phyloP scores from a whole-genome alignment of 2,888 invertebrate genomes.

The Perizoma flavofasciatum region DNA sequence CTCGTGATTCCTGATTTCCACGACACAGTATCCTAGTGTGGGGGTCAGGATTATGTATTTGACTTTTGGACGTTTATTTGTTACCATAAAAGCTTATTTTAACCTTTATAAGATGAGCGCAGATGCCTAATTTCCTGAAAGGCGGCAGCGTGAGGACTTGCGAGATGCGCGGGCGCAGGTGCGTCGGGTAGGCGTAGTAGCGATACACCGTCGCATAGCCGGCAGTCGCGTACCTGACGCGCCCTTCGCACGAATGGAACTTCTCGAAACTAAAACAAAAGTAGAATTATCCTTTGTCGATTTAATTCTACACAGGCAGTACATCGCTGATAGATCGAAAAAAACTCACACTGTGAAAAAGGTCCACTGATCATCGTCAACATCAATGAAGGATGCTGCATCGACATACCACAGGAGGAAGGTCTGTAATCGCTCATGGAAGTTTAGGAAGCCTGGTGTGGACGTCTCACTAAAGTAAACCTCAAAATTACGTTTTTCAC shows the following conservation, averaged over 20 bases:
- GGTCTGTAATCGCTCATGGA: constrained; percentile 93
- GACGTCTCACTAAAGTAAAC: constrained; percentile 90
- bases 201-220: constrained; percentile 97
- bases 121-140: constrained; percentile 93
- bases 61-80: too few species aligned
- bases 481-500: constrained; percentile 86
- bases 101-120: constrained; percentile 88
- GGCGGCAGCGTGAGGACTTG: constrained; percentile 97
- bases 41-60: too few species aligned
- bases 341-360: constrained; percentile 90
- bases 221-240: constrained; percentile 87
- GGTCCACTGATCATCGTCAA: constrained; percentile 96
- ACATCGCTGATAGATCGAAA: not conserved
- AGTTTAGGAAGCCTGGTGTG: constrained; percentile 89
- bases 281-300: not conserved
- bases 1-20: too few species aligned
- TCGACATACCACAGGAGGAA: constrained; percentile 98
- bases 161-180: constrained; percentile 94
- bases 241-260: constrained; percentile 84
- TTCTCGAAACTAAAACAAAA: constrained; percentile 86
- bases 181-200: constrained; percentile 96
- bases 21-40: too few species aligned
- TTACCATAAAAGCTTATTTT: too few species aligned
- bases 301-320: too few species aligned
- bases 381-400: constrained; percentile 96